A percentile compares a stretch with the other conserved stretches of the same genome.
Conservation (phyloP, 1,140 invertebrate genomes). For the Venturia canescens region DNA sequence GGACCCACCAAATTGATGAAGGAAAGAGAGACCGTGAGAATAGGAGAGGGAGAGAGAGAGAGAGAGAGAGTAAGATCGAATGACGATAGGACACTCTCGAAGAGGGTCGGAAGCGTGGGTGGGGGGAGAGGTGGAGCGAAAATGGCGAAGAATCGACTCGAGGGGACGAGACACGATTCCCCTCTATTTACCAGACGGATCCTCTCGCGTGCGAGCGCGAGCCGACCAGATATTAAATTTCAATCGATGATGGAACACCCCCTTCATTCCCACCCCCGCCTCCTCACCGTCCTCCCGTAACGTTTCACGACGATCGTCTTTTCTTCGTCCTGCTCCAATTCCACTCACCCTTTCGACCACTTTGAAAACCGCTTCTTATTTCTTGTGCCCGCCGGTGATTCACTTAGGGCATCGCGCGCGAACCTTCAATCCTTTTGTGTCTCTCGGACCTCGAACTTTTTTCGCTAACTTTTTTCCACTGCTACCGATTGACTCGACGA, state of each 20-base stretch:
- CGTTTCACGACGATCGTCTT: constrained; percentile 51
- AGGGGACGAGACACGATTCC: constrained; percentile 43
- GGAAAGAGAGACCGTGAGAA: neutral
- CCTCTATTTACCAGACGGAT: constrained; percentile 64
- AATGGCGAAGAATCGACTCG: neutral
- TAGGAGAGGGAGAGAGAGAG: neutral
- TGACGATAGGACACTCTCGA: too few relatives aligned
- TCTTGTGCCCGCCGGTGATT: constrained; percentile 46
- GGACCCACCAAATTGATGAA: neutral
- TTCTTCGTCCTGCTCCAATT: constrained; percentile 52
- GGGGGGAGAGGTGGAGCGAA: too few relatives aligned
- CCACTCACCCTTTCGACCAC: neutral
- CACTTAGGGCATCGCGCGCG: neutral
- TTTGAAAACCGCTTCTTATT: neutral
- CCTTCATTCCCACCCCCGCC: constrained; percentile 32
- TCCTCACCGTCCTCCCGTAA: neutral
- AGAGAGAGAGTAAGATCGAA: neutral
- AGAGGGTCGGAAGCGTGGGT: too few relatives aligned
- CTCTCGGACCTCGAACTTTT: neutral
- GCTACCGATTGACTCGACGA: neutral
- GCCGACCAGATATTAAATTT: constrained; percentile 67
- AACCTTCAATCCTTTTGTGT: neutral
- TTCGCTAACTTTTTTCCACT: neutral
- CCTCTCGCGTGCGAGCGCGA: constrained; percentile 53
- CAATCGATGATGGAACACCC: constrained; percentile 67